These are phyloP conservation scores for Andrena flavipes DNA, from an alignment of 2,888 invertebrate genomes.

Conservation along the genomic window DNA sequence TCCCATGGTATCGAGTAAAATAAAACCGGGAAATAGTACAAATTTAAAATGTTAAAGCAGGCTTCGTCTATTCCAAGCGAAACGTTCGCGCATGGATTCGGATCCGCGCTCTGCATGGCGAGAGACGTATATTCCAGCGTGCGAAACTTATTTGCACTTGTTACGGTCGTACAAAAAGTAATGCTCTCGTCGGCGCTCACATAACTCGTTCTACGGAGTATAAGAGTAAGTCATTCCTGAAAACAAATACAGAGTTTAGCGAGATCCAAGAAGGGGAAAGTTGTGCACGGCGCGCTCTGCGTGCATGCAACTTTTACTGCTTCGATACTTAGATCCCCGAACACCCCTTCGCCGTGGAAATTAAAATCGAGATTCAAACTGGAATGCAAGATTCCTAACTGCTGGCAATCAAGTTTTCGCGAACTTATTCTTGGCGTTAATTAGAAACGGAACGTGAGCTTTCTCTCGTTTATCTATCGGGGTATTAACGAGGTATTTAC, in stretches of 20 bases:
- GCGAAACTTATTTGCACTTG: neutral
- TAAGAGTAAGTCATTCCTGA: neutral
- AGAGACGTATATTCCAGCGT: neutral
- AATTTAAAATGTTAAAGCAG: slow-evolving; percentile 78
- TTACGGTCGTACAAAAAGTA: neutral
- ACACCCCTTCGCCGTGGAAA: too few species aligned
- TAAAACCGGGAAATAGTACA: slow-evolving; percentile 60
- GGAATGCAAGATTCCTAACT: too few species aligned
- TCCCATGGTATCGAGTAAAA: slow-evolving; percentile 75
- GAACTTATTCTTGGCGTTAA: neutral
- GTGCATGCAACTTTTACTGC: neutral
- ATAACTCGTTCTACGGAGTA: neutral
- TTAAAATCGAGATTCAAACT: neutral
- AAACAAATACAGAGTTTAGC: slow-evolving; percentile 4
- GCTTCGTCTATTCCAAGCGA: slow-evolving; percentile 81
- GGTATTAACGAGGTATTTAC: neutral
- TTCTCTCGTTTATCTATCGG: neutral
- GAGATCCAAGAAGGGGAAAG: neutral
- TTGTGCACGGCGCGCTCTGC: neutral
- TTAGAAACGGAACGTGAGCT: neutral
- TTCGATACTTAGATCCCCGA: too few species aligned
- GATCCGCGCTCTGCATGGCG: neutral
- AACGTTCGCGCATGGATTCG: slow-evolving; percentile 63
- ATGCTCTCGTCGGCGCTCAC: neutral
- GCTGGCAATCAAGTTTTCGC: neutral